Evolutionary conservation across 2,888 invertebrate genomes (phyloP).

Genomic region (Chaetoderma sp.): DNA sequence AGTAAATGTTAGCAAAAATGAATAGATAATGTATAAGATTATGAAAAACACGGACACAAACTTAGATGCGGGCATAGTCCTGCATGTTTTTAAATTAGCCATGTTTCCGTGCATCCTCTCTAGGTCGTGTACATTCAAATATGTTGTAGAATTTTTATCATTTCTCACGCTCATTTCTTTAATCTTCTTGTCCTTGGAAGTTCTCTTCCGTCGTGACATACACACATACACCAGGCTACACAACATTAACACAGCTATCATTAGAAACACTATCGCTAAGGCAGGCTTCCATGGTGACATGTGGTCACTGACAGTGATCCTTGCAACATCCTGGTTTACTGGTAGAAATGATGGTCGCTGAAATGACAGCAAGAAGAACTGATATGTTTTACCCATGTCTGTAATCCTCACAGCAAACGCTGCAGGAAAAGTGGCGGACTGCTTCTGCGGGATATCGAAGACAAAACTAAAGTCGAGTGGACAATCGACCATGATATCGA

Average conservation of each 20-base stretch:
- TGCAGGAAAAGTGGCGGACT: slow-evolving; percentile 43
- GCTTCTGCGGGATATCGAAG: slow-evolving; percentile 44
- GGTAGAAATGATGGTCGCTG: slow-evolving; percentile 44
- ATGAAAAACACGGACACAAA: slow-evolving; percentile 43
- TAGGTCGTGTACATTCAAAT: too few relatives aligned
- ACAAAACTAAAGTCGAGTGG: slow-evolving; percentile 55
- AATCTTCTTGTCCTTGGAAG: too few relatives aligned
- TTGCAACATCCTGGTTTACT: not conserved
- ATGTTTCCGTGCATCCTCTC: too few relatives aligned
- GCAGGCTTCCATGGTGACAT: slow-evolving; percentile 49
- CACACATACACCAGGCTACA: slow-evolving; percentile 4
- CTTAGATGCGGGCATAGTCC: slow-evolving; percentile 34
- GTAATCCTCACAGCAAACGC: slow-evolving; percentile 51
- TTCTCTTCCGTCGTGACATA: too few relatives aligned
- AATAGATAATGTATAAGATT: slow-evolving; percentile 53
- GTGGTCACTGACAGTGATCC: not conserved
- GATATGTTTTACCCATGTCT: slow-evolving; percentile 49
- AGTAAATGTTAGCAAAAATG: slow-evolving; percentile 56
- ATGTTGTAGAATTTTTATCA: too few relatives aligned
- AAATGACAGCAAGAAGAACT: slow-evolving; percentile 48
- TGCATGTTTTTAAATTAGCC: too few relatives aligned
- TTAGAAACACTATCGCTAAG: slow-evolving; percentile 38
- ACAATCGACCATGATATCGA: slow-evolving; percentile 60
- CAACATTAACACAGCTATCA: slow-evolving; percentile 28
- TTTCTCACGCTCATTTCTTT: too few relatives aligned